Conservation (phyloP, 2,888 invertebrate genomes). For the Ischnura elegans region DNA sequence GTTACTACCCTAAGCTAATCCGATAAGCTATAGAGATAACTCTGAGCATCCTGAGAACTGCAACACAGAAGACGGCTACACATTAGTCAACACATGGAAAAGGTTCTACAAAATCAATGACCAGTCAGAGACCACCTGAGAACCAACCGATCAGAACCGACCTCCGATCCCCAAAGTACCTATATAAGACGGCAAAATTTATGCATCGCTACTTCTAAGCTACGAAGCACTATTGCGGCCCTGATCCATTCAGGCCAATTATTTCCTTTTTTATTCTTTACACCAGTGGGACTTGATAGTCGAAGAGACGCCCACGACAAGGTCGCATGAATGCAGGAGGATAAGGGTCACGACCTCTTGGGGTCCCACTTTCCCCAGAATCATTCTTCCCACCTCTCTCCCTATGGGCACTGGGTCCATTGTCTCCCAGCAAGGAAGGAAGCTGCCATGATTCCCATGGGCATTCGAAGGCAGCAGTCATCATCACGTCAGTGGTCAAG, state of each 20-base stretch:
- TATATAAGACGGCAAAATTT: no score
- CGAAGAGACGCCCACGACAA: neutral
- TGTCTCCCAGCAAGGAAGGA: neutral
- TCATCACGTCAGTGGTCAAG: neutral
- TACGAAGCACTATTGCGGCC: no score
- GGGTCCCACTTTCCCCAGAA: neutral
- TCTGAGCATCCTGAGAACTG: no score
- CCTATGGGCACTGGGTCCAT: neutral
- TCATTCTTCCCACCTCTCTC: neutral
- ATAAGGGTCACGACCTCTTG: neutral
- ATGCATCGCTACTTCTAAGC: no score
- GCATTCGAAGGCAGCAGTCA: neutral
- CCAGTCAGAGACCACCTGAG: no score
- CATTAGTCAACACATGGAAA: no score
- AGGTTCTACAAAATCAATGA: no score
- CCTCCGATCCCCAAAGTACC: no score
- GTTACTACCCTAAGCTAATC: no score
- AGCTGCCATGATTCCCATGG: neutral
- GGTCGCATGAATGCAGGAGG: neutral
- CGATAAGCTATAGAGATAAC: no score
- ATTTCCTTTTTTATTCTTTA: neutral
- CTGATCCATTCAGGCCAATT: neutral
- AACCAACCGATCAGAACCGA: no score
- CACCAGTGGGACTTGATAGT: neutral
- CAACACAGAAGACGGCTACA: no score